A percentile compares a stretch with the other conserved stretches of the same genome.
These are phyloP conservation scores for Polyommatus iphigenia DNA, from an alignment of 2,888 invertebrate genomes.

Conservation along the genomic window DNA sequence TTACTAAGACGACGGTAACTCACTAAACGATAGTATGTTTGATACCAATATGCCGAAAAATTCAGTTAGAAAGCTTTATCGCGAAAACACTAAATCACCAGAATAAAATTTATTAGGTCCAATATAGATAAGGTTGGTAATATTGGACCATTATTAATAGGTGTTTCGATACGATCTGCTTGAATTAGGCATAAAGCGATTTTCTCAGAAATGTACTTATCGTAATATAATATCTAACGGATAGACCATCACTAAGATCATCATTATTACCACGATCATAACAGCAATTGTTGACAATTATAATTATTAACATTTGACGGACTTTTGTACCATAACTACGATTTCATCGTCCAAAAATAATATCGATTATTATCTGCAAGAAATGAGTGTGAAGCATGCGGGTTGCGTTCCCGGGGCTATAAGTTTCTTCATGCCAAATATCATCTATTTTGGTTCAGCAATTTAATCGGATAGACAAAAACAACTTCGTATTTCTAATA, in stretches of 20 bases:
- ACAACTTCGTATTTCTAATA: background rate
- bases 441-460: no score
- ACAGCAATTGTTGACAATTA: no score
- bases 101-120: slow-evolving; percentile 11
- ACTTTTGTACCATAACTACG: no score
- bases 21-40: background rate
- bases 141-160: slow-evolving; percentile 7
- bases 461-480: background rate
- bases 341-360: no score
- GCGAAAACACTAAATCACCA: slow-evolving; percentile 10
- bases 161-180: slow-evolving; percentile 5
- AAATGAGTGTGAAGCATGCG: no score
- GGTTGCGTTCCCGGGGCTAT: no score
- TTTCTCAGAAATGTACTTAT: slow-evolving; percentile 20
- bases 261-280: background rate
- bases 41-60: slow-evolving; percentile 2
- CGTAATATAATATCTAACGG: background rate
- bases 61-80: slow-evolving; percentile 14
- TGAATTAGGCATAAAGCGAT: slow-evolving; percentile 9
- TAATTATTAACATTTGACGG: no score
- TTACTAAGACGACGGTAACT: background rate
- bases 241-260: background rate
- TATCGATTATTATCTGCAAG: no score
- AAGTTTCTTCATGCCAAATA: no score
- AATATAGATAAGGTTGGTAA: slow-evolving; percentile 14